These are phyloP conservation scores for Nibea coibor DNA, from an alignment of 2,113 vertebrate species.

Conservation along the genomic window DNA sequence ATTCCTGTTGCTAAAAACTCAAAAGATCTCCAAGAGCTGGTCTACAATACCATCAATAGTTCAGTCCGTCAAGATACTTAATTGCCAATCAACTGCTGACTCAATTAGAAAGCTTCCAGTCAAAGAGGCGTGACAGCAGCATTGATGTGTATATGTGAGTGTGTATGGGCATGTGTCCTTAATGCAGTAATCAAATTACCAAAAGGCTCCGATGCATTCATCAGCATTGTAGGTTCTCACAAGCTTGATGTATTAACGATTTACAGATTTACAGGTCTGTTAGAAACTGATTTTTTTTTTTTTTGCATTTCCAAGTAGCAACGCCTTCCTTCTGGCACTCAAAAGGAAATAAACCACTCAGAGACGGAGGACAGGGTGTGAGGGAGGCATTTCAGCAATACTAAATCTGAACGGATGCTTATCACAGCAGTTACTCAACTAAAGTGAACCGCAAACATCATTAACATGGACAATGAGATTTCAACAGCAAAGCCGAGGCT, in stretches of 20 bases:
- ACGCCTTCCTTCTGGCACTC: conserved; percentile 33
- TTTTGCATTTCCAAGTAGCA: conserved; percentile 15
- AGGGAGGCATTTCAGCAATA: not conserved
- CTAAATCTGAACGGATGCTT: conserved; percentile 34
- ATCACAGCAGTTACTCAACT: conserved; percentile 17
- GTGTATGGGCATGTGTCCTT: not conserved
- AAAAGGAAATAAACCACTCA: conserved; percentile 35
- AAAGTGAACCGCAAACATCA: not conserved
- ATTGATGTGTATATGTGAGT: not conserved
- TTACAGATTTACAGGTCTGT: conserved; percentile 4
- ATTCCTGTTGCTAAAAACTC: conserved; percentile 2
- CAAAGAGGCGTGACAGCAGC: not conserved
- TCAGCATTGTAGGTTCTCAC: conserved; percentile 37
- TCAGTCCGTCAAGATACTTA: conserved; percentile 24
- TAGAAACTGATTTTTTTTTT: conserved; percentile 27
- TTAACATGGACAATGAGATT: not conserved
- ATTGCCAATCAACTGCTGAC: conserved; percentile 58
- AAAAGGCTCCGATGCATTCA: conserved; percentile 30
- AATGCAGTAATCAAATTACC: conserved; percentile 50
- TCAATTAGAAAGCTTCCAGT: conserved; percentile 42
- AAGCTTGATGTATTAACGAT: conserved; percentile 45
- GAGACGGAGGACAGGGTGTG: conserved; percentile 9
- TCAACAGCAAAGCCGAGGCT: not conserved
- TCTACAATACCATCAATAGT: conserved; percentile 41
- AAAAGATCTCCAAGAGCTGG: conserved; percentile 25